These are phyloP conservation scores for Xenus cinereus DNA, from an alignment of 2,113 vertebrate genomes.

Conservation along the genomic window DNA sequence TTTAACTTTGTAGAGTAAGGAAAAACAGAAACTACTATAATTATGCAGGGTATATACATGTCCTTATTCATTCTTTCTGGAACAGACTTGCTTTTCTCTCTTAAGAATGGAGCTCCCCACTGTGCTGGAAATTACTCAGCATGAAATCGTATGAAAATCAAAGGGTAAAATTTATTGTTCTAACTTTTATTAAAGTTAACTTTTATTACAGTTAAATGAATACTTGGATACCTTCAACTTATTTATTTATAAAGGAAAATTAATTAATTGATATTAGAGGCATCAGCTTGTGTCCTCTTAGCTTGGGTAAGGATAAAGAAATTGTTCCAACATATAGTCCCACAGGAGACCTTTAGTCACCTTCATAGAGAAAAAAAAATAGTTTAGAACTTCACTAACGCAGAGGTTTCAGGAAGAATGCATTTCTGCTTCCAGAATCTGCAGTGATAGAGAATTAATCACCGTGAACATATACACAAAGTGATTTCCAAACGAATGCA, in stretches of 20 bases:
- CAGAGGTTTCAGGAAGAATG: neutral
- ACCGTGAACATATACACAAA: neutral
- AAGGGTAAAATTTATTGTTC: neutral
- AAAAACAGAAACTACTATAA: neutral
- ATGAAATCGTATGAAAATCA: neutral
- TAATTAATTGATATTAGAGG: neutral
- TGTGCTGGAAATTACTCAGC: neutral
- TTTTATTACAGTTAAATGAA: neutral
- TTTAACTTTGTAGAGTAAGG: neutral
- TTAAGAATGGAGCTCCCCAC: neutral
- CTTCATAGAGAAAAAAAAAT: neutral
- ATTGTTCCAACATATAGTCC: neutral
- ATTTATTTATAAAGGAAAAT: neutral
- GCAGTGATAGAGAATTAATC: neutral
- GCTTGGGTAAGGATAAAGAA: neutral
- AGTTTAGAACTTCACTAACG: neutral
- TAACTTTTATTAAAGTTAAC: neutral
- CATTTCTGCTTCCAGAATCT: neutral
- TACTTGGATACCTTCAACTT: neutral
- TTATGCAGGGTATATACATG: neutral
- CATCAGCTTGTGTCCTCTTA: neutral
- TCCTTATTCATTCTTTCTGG: neutral
- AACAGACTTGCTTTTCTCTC: neutral
- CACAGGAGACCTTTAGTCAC: neutral
- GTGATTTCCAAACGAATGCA: neutral